A percentile compares a stretch with the other conserved stretches of the same genome.
Evolutionary conservation across 2,797 vertebrate genomes (phyloP).

Genomic region (Rhinogobio ventralis): DNA sequence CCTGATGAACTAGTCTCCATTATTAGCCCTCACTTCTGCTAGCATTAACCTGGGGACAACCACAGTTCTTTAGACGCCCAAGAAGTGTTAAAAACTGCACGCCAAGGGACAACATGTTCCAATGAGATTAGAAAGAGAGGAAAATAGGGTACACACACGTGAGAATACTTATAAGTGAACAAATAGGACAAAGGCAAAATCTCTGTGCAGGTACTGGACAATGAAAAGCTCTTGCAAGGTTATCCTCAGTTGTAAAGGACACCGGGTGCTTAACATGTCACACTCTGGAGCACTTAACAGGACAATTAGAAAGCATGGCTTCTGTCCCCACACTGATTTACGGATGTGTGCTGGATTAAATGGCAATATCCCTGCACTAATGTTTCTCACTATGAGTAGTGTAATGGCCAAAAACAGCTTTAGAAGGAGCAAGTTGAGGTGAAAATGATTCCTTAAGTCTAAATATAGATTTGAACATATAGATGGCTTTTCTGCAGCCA

Average conservation of each 20-base stretch:
- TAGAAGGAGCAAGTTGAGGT: slow-evolving; percentile 34
- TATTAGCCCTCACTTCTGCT: slow-evolving; percentile 57
- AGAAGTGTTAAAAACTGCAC: slow-evolving; percentile 54
- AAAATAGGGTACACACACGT: slow-evolving; percentile 31
- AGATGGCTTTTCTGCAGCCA: not conserved
- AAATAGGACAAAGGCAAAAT: slow-evolving; percentile 50
- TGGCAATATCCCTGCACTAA: slow-evolving; percentile 47
- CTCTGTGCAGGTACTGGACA: slow-evolving; percentile 55
- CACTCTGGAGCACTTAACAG: slow-evolving; percentile 57
- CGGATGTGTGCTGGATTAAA: slow-evolving; percentile 60
- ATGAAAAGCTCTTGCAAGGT: slow-evolving; percentile 58
- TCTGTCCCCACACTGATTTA: slow-evolving; percentile 56
- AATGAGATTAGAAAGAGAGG: slow-evolving; percentile 42
- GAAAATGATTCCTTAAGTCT: slow-evolving; percentile 42
- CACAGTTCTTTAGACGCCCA: slow-evolving; percentile 43
- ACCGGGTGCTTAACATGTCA: slow-evolving; percentile 53
- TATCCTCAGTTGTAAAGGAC: slow-evolving; percentile 59
- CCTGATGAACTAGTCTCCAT: slow-evolving; percentile 58
- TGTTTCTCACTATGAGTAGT: slow-evolving; percentile 43
- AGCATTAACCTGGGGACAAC: slow-evolving; percentile 56
- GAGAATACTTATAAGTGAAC: slow-evolving; percentile 48
- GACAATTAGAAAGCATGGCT: slow-evolving; percentile 58
- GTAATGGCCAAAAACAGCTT: slow-evolving; percentile 46
- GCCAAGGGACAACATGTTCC: slow-evolving; percentile 47
- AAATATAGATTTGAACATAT: slow-evolving; percentile 11